A percentile compares a stretch with the other conserved stretches of the same genome.
phyloP scores from a whole-genome alignment of 2,888 invertebrate species.

The Congeria kusceri region DNA sequence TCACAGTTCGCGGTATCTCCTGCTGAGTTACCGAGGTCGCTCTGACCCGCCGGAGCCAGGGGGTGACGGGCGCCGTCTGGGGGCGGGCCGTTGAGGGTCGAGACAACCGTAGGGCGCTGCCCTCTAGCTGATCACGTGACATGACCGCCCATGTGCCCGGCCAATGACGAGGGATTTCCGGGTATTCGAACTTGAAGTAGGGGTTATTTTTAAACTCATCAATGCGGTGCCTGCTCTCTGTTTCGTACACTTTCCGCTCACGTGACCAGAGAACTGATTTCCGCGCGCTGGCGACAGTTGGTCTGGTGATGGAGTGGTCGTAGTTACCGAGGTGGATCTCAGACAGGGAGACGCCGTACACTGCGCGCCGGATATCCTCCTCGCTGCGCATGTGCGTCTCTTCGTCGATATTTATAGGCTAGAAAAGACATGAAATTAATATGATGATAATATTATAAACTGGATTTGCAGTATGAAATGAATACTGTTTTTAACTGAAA shows the following conservation, averaged over 20 bases:
- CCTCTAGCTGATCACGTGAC: constrained; percentile 51
- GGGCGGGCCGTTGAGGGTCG: constrained; percentile 59
- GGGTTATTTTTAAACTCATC: constrained; percentile 66
- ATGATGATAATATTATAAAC: no score
- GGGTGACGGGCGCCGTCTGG: constrained; percentile 35
- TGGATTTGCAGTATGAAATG: no score
- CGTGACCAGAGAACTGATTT: constrained; percentile 76
- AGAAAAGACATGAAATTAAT: not conserved
- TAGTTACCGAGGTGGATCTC: constrained; percentile 59
- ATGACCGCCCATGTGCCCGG: constrained; percentile 77
- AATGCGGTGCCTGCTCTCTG: constrained; percentile 59
- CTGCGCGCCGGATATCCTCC: constrained; percentile 61
- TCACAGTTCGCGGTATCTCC: constrained; percentile 41
- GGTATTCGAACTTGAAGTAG: constrained; percentile 71
- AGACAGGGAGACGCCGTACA: constrained; percentile 55
- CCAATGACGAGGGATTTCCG: constrained; percentile 73
- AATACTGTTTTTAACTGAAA: no score
- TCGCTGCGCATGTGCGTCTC: constrained; percentile 36
- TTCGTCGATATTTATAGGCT: constrained; percentile 15
- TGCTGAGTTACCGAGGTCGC: constrained; percentile 40
- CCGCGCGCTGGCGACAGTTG: constrained; percentile 73
- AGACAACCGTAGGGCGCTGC: constrained; percentile 69
- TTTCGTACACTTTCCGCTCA: constrained; percentile 72
- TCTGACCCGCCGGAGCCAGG: constrained; percentile 16
- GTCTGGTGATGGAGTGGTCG: constrained; percentile 68